These are phyloP conservation scores for Drosophila lutescens DNA, from an alignment of 2,888 invertebrate genomes.

Conservation along the genomic window DNA sequence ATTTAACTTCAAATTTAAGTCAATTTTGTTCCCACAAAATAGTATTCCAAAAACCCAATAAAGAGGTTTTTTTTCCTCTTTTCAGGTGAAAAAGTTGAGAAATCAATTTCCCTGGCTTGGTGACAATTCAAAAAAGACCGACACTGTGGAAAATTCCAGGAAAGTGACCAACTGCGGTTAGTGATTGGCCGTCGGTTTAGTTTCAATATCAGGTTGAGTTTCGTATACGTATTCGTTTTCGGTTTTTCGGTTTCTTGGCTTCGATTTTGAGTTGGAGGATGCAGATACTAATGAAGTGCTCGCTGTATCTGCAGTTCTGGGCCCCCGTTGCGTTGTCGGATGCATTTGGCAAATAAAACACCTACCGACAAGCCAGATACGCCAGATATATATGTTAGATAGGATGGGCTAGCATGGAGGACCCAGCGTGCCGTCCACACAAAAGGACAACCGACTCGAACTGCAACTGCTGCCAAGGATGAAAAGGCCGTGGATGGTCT, in stretches of 20 bases:
- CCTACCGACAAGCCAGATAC: constrained; percentile 53
- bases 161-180: constrained; percentile 77
- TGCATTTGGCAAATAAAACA: constrained; percentile 72
- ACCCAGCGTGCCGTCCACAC: constrained; percentile 35
- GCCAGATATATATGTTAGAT: constrained; percentile 4
- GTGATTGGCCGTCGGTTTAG: constrained; percentile 45
- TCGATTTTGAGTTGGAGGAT: background rate
- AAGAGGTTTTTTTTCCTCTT: too few species aligned
- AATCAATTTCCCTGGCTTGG: constrained; percentile 53
- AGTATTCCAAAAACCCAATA: too few species aligned
- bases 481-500: constrained; percentile 1
- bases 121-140: constrained; percentile 48
- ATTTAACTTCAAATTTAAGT: too few species aligned
- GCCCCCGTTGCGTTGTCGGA: constrained; percentile 35
- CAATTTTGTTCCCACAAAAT: too few species aligned
- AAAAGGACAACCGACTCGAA: constrained; percentile 21
- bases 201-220: constrained; percentile 1
- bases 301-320: constrained; percentile 26
- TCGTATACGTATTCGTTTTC: constrained; percentile 24
- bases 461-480: constrained; percentile 34
- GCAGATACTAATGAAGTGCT: constrained; percentile 73
- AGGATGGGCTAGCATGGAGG: background rate
- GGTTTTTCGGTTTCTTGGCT: background rate
- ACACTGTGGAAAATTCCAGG: constrained; percentile 54
- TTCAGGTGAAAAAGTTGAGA: constrained; percentile 39